Conservation (phyloP, 2,797 vertebrate species). For the Falco rusticolus region DNA sequence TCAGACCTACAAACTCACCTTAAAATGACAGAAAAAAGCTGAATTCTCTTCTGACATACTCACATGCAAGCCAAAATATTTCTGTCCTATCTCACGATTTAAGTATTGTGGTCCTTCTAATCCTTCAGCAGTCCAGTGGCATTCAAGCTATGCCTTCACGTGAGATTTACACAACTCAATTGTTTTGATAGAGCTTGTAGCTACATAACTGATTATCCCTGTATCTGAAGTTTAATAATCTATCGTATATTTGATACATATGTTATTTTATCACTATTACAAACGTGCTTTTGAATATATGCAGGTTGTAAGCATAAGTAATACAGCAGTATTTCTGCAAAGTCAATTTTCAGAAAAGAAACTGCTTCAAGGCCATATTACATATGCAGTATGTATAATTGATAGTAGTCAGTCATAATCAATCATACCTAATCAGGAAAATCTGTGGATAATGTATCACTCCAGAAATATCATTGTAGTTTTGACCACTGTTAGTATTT, state of each 20-base stretch:
- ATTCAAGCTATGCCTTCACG: constrained; percentile 20
- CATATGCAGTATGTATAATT: neutral
- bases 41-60: neutral
- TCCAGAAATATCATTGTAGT: neutral
- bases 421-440: neutral
- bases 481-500: neutral
- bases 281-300: neutral
- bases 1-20: neutral
- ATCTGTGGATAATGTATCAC: neutral
- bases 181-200: neutral
- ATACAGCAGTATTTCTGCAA: neutral
- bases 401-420: neutral
- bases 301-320: neutral
- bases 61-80: neutral
- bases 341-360: neutral
- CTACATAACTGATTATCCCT: neutral
- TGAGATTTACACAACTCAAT: neutral
- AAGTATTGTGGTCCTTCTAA: neutral
- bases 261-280: neutral
- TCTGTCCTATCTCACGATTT: neutral
- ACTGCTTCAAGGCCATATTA: neutral
- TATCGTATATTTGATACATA: neutral
- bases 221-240: neutral
- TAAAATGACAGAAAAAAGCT: neutral
- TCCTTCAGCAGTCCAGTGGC: neutral